A percentile compares a stretch with the other conserved stretches of the same genome.
Conservation (phyloP, 2,113 vertebrate genomes). For the Brachypodius melanocephalos region DNA sequence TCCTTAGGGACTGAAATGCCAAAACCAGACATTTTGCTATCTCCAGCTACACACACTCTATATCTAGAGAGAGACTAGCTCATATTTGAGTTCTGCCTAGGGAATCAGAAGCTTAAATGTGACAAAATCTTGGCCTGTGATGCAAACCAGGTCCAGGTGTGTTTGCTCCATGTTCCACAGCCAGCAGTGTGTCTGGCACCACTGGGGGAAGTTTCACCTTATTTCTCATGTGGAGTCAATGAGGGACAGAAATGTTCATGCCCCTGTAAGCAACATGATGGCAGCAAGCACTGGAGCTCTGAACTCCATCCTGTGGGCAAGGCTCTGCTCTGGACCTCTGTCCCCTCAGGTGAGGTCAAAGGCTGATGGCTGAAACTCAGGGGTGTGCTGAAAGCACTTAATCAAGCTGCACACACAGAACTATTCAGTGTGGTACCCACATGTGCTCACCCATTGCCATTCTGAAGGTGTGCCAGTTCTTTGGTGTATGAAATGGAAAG, state of each 20-base stretch:
- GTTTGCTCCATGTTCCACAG: neutral
- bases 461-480: conserved; percentile 63
- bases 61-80: neutral
- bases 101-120: neutral
- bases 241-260: neutral
- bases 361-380: neutral
- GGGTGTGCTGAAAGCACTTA: neutral
- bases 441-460: conserved; percentile 44
- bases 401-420: neutral
- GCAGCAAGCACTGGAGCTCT: neutral
- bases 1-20: neutral
- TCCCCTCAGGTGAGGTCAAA: neutral
- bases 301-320: neutral
- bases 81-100: neutral
- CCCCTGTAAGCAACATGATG: neutral
- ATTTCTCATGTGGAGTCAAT: neutral
- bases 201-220: neutral
- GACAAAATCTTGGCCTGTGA: neutral
- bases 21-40: neutral
- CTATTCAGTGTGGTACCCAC: neutral
- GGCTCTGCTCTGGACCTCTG: neutral
- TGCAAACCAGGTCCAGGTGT: rapidly evolving
- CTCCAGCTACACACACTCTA: neutral
- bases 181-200: rapidly evolving
- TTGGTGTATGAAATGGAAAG: conserved; percentile 69